Conservation (phyloP, 1,140 invertebrate genomes). For the Camponotus pennsylvanicus region DNA sequence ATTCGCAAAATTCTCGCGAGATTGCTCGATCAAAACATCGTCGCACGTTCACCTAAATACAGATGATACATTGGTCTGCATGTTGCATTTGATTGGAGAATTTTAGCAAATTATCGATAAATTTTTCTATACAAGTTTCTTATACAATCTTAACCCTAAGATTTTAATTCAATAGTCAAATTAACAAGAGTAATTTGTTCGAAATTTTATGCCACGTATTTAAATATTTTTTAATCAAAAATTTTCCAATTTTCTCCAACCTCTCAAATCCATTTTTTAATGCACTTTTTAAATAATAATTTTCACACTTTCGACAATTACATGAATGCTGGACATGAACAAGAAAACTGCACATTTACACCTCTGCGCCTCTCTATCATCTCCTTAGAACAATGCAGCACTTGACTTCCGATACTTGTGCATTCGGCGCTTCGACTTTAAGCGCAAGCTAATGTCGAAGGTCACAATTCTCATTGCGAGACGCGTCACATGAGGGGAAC, state of each 20-base stretch:
- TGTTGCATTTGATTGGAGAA: background rate
- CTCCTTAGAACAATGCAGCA: background rate
- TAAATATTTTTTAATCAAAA: background rate
- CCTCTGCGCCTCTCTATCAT: background rate
- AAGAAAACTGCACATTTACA: too few relatives aligned
- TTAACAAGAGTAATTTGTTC: background rate
- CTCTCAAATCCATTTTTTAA: background rate
- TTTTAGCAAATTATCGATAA: background rate
- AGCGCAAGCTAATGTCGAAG: background rate
- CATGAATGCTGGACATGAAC: background rate
- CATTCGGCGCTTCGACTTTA: background rate
- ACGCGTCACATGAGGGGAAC: constrained; percentile 12
- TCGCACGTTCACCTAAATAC: background rate
- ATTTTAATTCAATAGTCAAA: background rate
- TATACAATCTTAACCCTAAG: too few relatives aligned
- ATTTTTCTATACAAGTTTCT: background rate
- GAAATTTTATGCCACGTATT: background rate
- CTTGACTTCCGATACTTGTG: constrained; percentile 9
- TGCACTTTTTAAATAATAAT: background rate
- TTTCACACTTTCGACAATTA: constrained; percentile 5
- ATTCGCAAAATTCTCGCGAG: constrained; percentile 16
- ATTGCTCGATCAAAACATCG: constrained; percentile 36
- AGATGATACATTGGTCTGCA: background rate
- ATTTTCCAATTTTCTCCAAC: background rate
- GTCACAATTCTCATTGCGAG: constrained; percentile 36